Evolutionary conservation across 2,113 vertebrate genomes (phyloP).

Genomic region (Balaenoptera acutorostrata): DNA sequence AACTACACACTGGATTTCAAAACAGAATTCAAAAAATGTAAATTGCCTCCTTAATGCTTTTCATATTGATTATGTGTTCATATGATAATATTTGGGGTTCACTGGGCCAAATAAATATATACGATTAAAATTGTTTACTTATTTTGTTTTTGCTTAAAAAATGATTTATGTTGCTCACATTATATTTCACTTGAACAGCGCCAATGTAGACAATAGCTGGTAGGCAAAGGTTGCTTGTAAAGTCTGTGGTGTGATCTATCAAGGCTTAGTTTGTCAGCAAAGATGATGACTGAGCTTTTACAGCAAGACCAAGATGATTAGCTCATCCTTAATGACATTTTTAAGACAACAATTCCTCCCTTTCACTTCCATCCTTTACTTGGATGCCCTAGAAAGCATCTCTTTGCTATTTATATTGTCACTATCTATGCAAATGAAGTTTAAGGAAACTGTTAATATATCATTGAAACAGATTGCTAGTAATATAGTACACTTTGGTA

Average conservation of each 20-base stretch:
- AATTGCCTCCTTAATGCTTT: not conserved
- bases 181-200: not conserved
- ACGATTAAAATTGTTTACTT: not conserved
- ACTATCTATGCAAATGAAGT: not conserved
- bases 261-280: not conserved
- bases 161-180: not conserved
- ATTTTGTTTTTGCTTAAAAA: not conserved
- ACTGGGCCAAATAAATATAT: not conserved
- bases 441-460: not conserved
- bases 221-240: not conserved
- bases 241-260: not conserved
- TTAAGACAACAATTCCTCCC: not conserved
- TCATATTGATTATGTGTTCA: not conserved
- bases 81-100: not conserved
- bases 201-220: not conserved
- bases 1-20: not conserved
- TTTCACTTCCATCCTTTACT: not conserved
- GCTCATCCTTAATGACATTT: not conserved
- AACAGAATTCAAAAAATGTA: not conserved
- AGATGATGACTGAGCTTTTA: not conserved
- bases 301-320: not conserved
- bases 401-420: not conserved
- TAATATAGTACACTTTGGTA: not conserved
- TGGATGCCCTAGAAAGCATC: not conserved
- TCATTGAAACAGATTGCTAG: not conserved